Evolutionary conservation across 2,113 vertebrate species (phyloP).

Genomic region (Albula goreensis): DNA sequence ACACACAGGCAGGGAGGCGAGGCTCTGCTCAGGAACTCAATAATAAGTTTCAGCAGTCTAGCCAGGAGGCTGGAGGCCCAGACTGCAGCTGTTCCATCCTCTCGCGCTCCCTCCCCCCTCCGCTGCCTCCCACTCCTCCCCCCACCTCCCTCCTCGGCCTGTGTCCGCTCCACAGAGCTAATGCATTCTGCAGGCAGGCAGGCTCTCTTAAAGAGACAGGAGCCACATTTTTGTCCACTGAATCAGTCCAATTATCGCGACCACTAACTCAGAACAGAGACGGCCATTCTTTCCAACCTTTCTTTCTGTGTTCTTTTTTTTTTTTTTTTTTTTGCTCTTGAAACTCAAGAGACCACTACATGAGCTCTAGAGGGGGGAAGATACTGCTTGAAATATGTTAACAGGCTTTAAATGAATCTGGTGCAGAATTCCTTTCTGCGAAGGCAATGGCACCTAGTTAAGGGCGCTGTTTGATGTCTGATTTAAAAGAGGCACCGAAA

Average conservation of each 20-base stretch:
- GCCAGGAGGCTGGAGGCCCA: constrained; percentile 88
- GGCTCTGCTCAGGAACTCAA: constrained; percentile 83
- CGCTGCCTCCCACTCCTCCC: constrained; percentile 41
- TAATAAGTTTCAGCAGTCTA: constrained; percentile 92
- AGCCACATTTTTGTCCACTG: constrained; percentile 73
- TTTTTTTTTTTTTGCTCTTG: constrained; percentile 36
- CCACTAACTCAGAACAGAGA: constrained; percentile 61
- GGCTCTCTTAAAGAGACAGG: constrained; percentile 78
- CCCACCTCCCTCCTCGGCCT: constrained; percentile 56
- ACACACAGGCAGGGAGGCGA: constrained; percentile 78
- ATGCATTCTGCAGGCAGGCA: constrained; percentile 84
- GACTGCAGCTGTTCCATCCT: constrained; percentile 84
- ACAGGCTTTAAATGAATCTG: constrained; percentile 51
- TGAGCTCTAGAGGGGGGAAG: constrained; percentile 50
- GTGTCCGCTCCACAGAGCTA: constrained; percentile 80
- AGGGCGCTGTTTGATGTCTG: constrained; percentile 60
- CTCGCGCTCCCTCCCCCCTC: constrained; percentile 47
- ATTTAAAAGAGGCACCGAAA: constrained; percentile 50
- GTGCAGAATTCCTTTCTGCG: constrained; percentile 44
- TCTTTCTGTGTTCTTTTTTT: constrained; percentile 33
- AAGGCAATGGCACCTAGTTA: constrained; percentile 52
- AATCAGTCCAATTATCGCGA: constrained; percentile 72
- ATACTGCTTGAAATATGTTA: constrained; percentile 53
- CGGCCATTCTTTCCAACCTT: constrained; percentile 50
- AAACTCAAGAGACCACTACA: constrained; percentile 45